Evolutionary conservation across 2,888 invertebrate genomes (phyloP).

Genomic region (Ornithoptera priamus): DNA sequence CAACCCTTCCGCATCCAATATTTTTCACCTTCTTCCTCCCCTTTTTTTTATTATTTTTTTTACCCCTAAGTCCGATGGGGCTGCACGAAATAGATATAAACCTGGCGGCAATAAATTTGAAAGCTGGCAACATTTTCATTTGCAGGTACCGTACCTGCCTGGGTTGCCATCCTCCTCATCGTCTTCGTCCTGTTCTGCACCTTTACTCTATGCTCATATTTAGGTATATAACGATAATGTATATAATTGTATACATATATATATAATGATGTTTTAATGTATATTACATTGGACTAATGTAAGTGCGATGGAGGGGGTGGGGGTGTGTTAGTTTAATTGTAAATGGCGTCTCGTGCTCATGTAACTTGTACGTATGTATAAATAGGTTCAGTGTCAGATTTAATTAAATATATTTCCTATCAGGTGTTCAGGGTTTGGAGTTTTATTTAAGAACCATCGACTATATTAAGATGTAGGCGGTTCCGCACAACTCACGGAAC

Average conservation of each 20-base stretch:
- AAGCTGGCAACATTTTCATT: conserved; percentile 35
- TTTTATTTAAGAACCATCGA: too few species aligned
- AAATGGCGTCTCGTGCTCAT: conserved; percentile 46
- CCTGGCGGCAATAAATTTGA: too few species aligned
- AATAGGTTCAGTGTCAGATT: conserved; percentile 56
- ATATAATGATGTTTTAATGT: conserved; percentile 6
- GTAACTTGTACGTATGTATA: conserved; percentile 57
- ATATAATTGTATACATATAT: conserved; percentile 24
- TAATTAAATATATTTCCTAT: conserved; percentile 59
- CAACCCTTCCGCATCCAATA: too few species aligned
- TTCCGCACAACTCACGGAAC: too few species aligned
- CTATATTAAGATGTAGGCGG: too few species aligned
- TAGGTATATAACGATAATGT: conserved; percentile 82
- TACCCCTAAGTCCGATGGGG: too few species aligned
- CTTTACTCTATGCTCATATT: conserved; percentile 90
- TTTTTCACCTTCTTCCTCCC: too few species aligned
- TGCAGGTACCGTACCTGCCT: conserved; percentile 89
- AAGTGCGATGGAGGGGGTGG: conserved; percentile 43
- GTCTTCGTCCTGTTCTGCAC: conserved; percentile 87
- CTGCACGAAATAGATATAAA: too few species aligned
- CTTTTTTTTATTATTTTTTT: too few species aligned
- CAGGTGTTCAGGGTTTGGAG: conserved; percentile 47
- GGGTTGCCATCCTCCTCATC: conserved; percentile 88
- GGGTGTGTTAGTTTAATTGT: conserved; percentile 48
- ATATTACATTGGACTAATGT: conserved; percentile 27